Evolutionary conservation across 2,113 vertebrate species (phyloP).

Genomic region (Serilophus lunatus): DNA sequence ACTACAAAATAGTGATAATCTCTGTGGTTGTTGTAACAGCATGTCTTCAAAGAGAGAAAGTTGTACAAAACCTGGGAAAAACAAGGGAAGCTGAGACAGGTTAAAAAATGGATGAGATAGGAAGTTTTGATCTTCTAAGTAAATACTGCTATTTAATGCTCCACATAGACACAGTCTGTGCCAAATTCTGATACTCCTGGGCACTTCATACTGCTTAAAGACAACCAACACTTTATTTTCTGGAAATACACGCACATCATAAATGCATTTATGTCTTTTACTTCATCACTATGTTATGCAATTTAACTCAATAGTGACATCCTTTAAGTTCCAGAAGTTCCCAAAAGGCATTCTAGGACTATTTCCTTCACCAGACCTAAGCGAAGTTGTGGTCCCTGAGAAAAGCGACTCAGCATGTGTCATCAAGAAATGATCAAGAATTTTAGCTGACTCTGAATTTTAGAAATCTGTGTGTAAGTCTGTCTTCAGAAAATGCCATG

Average conservation of each 20-base stretch:
- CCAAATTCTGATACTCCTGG: background rate
- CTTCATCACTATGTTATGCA: background rate
- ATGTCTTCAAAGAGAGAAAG: background rate
- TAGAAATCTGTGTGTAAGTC: background rate
- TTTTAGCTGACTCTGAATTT: background rate
- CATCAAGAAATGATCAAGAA: background rate
- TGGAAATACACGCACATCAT: background rate
- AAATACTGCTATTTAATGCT: background rate
- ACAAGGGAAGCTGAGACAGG: background rate
- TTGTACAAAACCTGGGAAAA: background rate
- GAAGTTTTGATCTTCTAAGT: background rate
- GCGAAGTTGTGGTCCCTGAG: background rate
- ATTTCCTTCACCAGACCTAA: background rate
- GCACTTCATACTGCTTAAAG: background rate
- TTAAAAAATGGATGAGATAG: background rate
- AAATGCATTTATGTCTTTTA: background rate
- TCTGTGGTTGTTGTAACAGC: background rate
- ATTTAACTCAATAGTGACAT: background rate
- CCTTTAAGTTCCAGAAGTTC: background rate
- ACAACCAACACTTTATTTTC: background rate
- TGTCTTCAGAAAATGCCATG: background rate
- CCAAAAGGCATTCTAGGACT: rapidly evolving
- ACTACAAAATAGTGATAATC: background rate
- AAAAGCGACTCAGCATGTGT: background rate
- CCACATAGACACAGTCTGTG: background rate